phyloP scores from a whole-genome alignment of 2,888 invertebrate species.

The Panzeria rudis region DNA sequence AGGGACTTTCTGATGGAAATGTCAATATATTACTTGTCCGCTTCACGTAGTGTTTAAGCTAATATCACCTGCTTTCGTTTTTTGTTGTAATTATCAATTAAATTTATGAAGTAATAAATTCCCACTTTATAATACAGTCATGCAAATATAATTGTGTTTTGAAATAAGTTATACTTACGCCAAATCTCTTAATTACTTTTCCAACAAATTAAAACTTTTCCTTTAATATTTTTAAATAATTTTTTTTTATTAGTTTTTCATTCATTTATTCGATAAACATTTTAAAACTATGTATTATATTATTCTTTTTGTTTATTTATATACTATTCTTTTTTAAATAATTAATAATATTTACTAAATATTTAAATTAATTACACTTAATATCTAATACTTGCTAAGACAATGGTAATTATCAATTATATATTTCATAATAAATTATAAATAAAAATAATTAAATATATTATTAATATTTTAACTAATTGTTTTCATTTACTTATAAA shows the following conservation, averaged over 20 bases:
- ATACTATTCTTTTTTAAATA: constrained; percentile 32
- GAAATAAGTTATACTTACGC: background rate
- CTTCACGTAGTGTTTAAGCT: too few relatives aligned
- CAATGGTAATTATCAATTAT: constrained; percentile 53
- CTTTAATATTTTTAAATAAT: background rate
- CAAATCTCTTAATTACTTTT: background rate
- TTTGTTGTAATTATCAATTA: too few relatives aligned
- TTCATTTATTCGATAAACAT: constrained; percentile 69
- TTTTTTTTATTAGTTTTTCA: constrained; percentile 46
- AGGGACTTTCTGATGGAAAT: too few relatives aligned
- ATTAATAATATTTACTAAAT: constrained; percentile 69
- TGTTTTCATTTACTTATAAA: constrained; percentile 34
- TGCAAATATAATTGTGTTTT: too few relatives aligned
- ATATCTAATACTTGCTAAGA: constrained; percentile 62
- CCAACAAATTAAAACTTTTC: background rate
- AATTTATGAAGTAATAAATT: too few relatives aligned
- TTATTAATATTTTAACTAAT: constrained; percentile 68
- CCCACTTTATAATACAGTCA: too few relatives aligned
- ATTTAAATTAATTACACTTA: constrained; percentile 70
- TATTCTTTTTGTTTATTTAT: constrained; percentile 19
- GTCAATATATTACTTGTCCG: too few relatives aligned
- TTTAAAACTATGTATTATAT: constrained; percentile 65
- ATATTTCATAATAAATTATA: constrained; percentile 48
- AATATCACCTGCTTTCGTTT: too few relatives aligned
- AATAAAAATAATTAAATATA: constrained; percentile 42